Percentiles rank a stretch among this genome's conserved stretches.
Conservation (phyloP, 1,140 invertebrate genomes). For the Leptopilina boulardi region DNA sequence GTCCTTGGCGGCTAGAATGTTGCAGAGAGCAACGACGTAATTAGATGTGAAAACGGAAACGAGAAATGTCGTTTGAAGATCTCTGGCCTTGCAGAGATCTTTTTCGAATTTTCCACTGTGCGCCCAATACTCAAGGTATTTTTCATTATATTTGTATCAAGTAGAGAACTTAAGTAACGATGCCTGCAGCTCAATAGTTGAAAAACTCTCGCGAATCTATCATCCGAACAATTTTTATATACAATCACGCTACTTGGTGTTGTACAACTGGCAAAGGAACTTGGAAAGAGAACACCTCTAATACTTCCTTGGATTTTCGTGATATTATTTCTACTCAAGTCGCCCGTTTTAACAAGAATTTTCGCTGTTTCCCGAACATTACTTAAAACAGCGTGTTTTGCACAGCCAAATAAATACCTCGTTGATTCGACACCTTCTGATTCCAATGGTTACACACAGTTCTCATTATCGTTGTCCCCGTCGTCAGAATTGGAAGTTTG, state of each 20-base stretch:
- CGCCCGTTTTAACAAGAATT: slow-evolving; percentile 84
- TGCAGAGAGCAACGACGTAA: slow-evolving; percentile 86
- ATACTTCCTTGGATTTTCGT: slow-evolving; percentile 73
- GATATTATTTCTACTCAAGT: slow-evolving; percentile 75
- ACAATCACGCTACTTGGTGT: slow-evolving; percentile 83
- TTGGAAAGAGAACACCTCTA: slow-evolving; percentile 47
- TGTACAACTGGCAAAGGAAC: slow-evolving; percentile 71
- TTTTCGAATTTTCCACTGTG: not conserved
- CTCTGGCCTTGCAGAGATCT: slow-evolving; percentile 37
- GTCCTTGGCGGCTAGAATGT: slow-evolving; percentile 81
- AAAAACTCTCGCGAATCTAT: slow-evolving; percentile 80
- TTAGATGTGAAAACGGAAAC: slow-evolving; percentile 80
- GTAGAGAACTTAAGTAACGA: slow-evolving; percentile 76
- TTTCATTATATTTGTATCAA: slow-evolving; percentile 77
- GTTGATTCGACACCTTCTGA: slow-evolving; percentile 67
- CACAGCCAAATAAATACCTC: slow-evolving; percentile 88
- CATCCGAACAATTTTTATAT: slow-evolving; percentile 83
- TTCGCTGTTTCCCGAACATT: slow-evolving; percentile 93
- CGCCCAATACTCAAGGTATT: slow-evolving; percentile 74
- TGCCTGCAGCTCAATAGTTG: slow-evolving; percentile 81
- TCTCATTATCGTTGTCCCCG: slow-evolving; percentile 81
- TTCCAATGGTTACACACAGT: slow-evolving; percentile 74
- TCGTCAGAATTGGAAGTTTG: slow-evolving; percentile 71
- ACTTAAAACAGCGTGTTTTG: slow-evolving; percentile 89
- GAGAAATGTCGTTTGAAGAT: slow-evolving; percentile 72